Evolutionary conservation across 2,113 vertebrate genomes (phyloP).

Genomic region (Hydrochoerus hydrochaeris): DNA sequence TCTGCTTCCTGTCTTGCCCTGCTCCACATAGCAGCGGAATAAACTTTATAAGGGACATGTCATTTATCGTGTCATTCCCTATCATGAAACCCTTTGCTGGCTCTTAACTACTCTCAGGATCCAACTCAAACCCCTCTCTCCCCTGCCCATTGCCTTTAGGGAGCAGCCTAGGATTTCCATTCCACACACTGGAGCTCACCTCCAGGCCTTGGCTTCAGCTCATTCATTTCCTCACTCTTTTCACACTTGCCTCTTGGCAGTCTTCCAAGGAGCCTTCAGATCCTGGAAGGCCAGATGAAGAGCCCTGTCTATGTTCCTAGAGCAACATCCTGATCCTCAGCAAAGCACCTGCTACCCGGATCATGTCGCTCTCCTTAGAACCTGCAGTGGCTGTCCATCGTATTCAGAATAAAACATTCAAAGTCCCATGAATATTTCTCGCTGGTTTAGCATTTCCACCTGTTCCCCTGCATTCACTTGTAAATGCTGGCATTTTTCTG

Average conservation of each 20-base stretch:
- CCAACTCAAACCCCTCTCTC: background rate
- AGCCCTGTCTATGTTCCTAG: background rate
- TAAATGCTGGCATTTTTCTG: background rate
- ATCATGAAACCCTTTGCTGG: background rate
- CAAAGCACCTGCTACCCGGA: background rate
- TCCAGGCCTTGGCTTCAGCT: background rate
- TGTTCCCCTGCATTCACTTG: background rate
- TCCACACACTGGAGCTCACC: background rate
- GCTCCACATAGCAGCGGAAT: background rate
- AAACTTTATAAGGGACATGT: background rate
- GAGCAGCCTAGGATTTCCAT: background rate
- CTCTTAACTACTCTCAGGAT: background rate
- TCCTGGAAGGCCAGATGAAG: slow-evolving; percentile 24
- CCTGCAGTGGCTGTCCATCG: background rate
- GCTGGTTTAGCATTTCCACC: background rate
- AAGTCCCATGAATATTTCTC: background rate
- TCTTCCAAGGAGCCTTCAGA: background rate
- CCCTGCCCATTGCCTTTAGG: background rate
- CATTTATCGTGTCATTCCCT: background rate
- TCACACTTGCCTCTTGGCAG: background rate
- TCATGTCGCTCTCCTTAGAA: background rate
- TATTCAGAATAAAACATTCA: background rate
- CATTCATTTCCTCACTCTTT: background rate
- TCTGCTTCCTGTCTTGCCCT: background rate
- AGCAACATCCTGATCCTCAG: background rate